These are phyloP conservation scores for Epicauta chinensis DNA, from an alignment of 1,140 invertebrate species.

Conservation along the genomic window DNA sequence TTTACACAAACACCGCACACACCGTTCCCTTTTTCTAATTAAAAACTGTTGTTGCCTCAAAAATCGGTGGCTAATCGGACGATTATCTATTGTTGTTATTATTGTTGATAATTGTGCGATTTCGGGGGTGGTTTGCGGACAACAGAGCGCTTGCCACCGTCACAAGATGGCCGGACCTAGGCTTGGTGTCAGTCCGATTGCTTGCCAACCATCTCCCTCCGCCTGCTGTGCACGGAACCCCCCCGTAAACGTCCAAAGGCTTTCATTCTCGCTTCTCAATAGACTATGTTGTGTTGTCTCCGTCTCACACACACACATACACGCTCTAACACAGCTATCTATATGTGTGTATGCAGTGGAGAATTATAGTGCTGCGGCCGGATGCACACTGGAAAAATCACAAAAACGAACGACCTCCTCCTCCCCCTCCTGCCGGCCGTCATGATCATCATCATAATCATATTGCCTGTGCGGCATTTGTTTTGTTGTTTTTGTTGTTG, in stretches of 20 bases:
- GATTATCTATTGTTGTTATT: too few relatives aligned
- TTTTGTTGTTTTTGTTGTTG: too few relatives aligned
- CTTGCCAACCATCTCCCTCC: constrained; percentile 40
- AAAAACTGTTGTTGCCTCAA: too few relatives aligned
- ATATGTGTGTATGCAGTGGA: constrained; percentile 22
- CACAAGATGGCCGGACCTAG: constrained; percentile 44
- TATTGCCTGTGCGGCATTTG: too few relatives aligned
- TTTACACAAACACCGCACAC: too few relatives aligned
- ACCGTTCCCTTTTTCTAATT: too few relatives aligned
- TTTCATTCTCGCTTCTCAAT: constrained; percentile 39
- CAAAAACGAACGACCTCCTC: constrained; percentile 10
- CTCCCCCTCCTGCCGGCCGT: too few relatives aligned
- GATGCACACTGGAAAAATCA: constrained; percentile 42
- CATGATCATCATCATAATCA: too few relatives aligned
- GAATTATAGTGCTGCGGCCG: constrained; percentile 35
- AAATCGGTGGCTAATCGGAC: too few relatives aligned
- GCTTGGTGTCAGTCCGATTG: constrained; percentile 45
- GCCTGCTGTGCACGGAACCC: constrained; percentile 40
- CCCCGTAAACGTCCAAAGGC: constrained; percentile 38
- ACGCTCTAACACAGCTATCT: too few relatives aligned
- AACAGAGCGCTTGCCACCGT: constrained; percentile 36
- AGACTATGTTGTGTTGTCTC: constrained; percentile 1
- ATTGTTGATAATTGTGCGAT: constrained; percentile 21
- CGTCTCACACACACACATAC: constrained; percentile 30
- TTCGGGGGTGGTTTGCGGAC: constrained; percentile 37